phyloP scores from a whole-genome alignment of 2,888 invertebrate species.

The Rhingia campestris region DNA sequence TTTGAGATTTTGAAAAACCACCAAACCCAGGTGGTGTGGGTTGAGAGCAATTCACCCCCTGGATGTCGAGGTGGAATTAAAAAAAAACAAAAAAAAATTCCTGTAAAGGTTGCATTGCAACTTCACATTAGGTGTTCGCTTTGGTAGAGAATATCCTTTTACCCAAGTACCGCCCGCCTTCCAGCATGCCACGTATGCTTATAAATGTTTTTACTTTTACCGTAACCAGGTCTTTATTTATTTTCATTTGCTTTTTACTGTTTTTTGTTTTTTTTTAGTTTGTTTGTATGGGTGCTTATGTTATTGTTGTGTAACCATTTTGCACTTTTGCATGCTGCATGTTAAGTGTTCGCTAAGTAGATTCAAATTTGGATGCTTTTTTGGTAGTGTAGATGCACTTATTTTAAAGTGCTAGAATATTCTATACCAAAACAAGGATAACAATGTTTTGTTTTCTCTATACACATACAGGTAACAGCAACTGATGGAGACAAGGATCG shows the following conservation, averaged over 20 bases:
- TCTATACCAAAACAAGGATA: conserved; percentile 28
- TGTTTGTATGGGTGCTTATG: neutral
- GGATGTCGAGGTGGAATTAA: conserved; percentile 6
- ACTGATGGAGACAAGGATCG: conserved; percentile 98
- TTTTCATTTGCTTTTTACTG: conserved; percentile 12
- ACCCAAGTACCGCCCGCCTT: neutral
- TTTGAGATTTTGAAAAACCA: conserved; percentile 25
- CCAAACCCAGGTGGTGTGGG: neutral
- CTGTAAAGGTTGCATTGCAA: conserved; percentile 34
- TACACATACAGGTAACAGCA: conserved; percentile 91
- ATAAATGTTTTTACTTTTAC: neutral
- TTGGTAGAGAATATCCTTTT: neutral
- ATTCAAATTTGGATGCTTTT: conserved; percentile 36
- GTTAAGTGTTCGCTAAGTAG: conserved; percentile 48
- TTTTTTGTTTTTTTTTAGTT: neutral
- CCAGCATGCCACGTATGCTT: conserved; percentile 26
- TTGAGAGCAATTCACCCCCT: neutral
- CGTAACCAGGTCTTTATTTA: conserved; percentile 41
- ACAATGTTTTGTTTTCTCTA: conserved; percentile 38
- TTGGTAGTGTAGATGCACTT: conserved; percentile 7
- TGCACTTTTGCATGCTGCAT: conserved; percentile 42
- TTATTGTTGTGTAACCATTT: neutral
- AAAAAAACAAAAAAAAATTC: conserved; percentile 11
- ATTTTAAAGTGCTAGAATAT: neutral
- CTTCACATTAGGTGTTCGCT: conserved; percentile 7